Evolutionary conservation across 2,888 invertebrate species (phyloP), one percentile per base, ranked within the genome.

Genomic region (Plusia festucae): DNA sequence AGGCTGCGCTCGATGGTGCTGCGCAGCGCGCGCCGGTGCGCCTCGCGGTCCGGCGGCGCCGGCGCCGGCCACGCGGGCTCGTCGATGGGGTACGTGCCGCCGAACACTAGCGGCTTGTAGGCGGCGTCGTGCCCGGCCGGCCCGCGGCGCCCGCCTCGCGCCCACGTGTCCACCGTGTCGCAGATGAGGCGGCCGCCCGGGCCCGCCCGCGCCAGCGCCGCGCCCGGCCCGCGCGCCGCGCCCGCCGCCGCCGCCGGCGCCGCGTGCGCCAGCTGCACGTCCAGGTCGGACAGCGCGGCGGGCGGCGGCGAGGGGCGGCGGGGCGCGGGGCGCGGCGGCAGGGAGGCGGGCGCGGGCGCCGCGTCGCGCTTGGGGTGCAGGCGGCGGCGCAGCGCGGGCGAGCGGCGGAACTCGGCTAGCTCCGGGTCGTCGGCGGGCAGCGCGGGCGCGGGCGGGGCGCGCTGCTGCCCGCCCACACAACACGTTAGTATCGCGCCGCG

Each of bases 81-180:
- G 88, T 98, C 98, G 76, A 98, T 98, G 5, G 98, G 98, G 95
- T 96, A 98, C 3, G 98, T 98, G 60, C 98, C 98, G 81, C 98
- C 97, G 89, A 98, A 98, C 70, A 98, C 96, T 54, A 98, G 95
- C 69, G 97, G 97, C 85, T 96, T 96, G 85, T 95, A 96, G 78
- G 70, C 52, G 65, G 78, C 82, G 69, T 53, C 82, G 81, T 87
- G 83, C 85, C 89, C 75, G 84, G 20, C 90, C 9, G 30, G 30
- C 9, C 30, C 9, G 30, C 30, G 30, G 30, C 51, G 30, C 62
- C 96, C 95, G 51, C 94, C 94, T 76, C 91, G 46, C 46, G 46
- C 46, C 46, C 46, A 46, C 46, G 46, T 46, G 46, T 46, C 46
- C 46, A 46, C 46, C 62, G 96, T 95, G 52, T 94, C 94, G 77